phyloP scores from a whole-genome alignment of 2,113 vertebrate species.

The Zeus faber region DNA sequence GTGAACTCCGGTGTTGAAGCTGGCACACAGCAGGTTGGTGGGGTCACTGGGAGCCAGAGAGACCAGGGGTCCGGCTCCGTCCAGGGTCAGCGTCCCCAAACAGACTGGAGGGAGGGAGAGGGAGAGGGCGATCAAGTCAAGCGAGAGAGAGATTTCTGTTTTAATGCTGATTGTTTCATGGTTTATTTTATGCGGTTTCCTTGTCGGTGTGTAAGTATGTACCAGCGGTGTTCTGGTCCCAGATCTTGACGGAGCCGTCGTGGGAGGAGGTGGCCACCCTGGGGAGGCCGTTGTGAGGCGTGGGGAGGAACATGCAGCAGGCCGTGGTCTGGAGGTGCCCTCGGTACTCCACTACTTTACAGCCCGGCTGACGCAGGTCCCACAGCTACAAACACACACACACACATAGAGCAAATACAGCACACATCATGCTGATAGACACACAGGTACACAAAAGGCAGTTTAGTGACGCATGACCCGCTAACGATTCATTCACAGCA shows the following conservation, averaged over 20 bases:
- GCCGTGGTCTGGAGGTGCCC: constrained; percentile 88
- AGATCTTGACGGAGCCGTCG: constrained; percentile 87
- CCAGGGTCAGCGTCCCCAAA: constrained; percentile 80
- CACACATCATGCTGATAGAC: background rate
- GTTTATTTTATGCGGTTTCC: background rate
- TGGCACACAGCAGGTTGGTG: constrained; percentile 83
- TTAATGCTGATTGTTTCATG: background rate
- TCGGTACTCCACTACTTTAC: constrained; percentile 81
- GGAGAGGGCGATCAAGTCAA: background rate
- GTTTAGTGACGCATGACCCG: too few relatives aligned
- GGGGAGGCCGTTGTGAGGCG: constrained; percentile 38
- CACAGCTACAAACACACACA: constrained; percentile 78
- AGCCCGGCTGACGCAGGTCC: constrained; percentile 89
- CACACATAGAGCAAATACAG: constrained; percentile 15
- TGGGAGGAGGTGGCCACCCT: constrained; percentile 85
- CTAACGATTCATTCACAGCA: too few relatives aligned
- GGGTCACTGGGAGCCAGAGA: constrained; percentile 78
- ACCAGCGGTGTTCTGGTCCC: constrained; percentile 90
- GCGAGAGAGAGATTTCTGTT: background rate
- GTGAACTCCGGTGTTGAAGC: constrained; percentile 81
- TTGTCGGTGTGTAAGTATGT: constrained; percentile 12
- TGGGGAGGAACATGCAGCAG: constrained; percentile 85
- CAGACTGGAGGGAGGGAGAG: constrained; percentile 70
- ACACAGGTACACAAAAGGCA: constrained; percentile 34
- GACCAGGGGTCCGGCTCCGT: constrained; percentile 82